Evolutionary conservation across 1,140 invertebrate species (phyloP).

Genomic region (Neodiprion fabricii): DNA sequence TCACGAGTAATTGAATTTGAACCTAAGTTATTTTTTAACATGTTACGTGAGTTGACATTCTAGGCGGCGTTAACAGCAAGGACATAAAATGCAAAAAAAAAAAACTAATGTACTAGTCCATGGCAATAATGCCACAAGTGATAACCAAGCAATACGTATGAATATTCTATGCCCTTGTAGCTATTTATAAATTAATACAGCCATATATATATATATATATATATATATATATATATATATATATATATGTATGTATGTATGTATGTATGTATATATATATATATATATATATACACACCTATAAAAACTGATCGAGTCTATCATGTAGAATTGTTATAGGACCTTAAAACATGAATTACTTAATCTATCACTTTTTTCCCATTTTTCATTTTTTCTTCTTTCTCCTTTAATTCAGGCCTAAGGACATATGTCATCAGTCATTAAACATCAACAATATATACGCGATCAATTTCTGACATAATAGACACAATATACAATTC

Average conservation of each 20-base stretch:
- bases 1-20: no score
- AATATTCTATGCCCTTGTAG: not conserved
- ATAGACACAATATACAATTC: no score
- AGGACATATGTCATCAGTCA: not conserved
- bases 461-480: not conserved
- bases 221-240: no score
- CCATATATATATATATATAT: not conserved
- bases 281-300: not conserved
- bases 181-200: not conserved
- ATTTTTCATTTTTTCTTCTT: not conserved
- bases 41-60: no score
- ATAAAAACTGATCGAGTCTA: not conserved
- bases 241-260: not conserved
- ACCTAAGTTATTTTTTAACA: no score
- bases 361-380: not conserved
- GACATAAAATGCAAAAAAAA: no score
- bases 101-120: no score
- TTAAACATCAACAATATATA: not conserved
- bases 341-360: slow-evolving; percentile 6
- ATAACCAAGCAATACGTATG: not conserved
- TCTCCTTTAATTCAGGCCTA: not conserved
- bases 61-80: no score
- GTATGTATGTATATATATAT: not conserved
- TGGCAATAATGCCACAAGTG: no score
- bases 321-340: not conserved